Percentiles rank a stretch among this genome's conserved stretches.
These are phyloP conservation scores for Campoletis raptor DNA, from an alignment of 2,888 invertebrate species.

Conservation along the genomic window DNA sequence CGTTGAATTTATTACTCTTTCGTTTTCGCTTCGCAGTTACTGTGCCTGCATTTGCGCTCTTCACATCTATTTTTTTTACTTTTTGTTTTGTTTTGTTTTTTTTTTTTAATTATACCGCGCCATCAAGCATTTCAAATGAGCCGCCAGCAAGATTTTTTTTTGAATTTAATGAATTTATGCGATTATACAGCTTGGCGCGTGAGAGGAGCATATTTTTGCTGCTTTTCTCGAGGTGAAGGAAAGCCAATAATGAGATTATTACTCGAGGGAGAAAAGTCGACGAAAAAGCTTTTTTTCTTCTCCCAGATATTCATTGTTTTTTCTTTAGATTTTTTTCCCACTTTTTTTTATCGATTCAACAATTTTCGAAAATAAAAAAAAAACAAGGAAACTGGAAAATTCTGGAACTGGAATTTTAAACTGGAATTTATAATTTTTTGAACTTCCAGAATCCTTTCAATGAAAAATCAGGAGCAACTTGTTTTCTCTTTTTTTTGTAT, in stretches of 20 bases:
- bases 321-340: neutral
- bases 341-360: neutral
- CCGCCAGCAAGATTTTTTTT: slow-evolving; percentile 31
- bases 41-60: slow-evolving; percentile 7
- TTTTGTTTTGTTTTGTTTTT: slow-evolving; percentile 54
- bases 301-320: neutral
- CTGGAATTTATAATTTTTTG: too few species aligned
- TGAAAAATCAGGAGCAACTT: too few species aligned
- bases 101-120: slow-evolving; percentile 37
- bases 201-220: slow-evolving; percentile 12
- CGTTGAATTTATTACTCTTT: slow-evolving; percentile 38
- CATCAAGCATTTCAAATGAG: slow-evolving; percentile 66
- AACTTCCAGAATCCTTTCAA: too few species aligned
- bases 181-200: slow-evolving; percentile 53
- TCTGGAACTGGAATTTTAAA: too few species aligned
- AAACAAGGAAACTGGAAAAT: neutral
- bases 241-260: slow-evolving; percentile 20
- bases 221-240: neutral
- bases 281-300: slow-evolving; percentile 49
- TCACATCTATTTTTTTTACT: slow-evolving; percentile 59
- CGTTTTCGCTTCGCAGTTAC: slow-evolving; percentile 45
- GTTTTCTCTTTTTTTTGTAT: too few species aligned
- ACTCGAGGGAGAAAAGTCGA: slow-evolving; percentile 41
- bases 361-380: neutral
- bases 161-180: slow-evolving; percentile 33